Evolutionary conservation across 2,888 invertebrate species (phyloP), one percentile per base, ranked within the genome.

Genomic region (Pyrrhia umbra): DNA sequence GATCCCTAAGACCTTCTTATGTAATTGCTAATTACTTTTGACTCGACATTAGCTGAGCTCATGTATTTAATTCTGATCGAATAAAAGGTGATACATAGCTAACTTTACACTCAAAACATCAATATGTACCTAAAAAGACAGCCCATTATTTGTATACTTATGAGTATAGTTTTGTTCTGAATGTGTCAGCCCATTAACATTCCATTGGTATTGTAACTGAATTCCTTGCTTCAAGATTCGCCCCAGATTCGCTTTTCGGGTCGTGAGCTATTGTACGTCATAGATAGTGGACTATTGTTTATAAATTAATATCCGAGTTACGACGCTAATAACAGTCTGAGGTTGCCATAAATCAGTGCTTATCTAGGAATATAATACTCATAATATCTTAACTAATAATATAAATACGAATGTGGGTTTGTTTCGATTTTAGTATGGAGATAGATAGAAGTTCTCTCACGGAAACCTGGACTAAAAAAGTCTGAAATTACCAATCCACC

Each of bases 181-280:
- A 83, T 77, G 77, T 83, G 81, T 80, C 74, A 64, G 50, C 61
- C 77, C 76, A 85, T 85, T 87, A 86, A 82, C 77, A 85, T 85
- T 86, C 84, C 77, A 63, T 60, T 67, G 76, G 72, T 68, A 82
- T 83, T 83, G 77, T 82, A 68, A 70, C 62, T 58, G 70, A 74
- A 84, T 85, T 80, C 79, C 81, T 72, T 77, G 76, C 58, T 75
- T 75, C 73, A 81, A 81, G 85, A 80, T 77, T 80, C 60, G 84
- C 75, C 79, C 83, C 67, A 83, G 77, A 83, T 86, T 78, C 59
- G 70, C 73, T 77, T 77, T 81, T 73, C 68, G 75, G 82, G 85
- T 80, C 83, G 79, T 68, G 75, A 66, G 68, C 78, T 80, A 79
- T 80, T 82, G 75, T 83, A 68, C 52, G 74, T 70, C 70, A 80